Evolutionary conservation across 2,888 invertebrate species (phyloP), one percentile per base, ranked within the genome.

Genomic region (Lydus trimaculatus): DNA sequence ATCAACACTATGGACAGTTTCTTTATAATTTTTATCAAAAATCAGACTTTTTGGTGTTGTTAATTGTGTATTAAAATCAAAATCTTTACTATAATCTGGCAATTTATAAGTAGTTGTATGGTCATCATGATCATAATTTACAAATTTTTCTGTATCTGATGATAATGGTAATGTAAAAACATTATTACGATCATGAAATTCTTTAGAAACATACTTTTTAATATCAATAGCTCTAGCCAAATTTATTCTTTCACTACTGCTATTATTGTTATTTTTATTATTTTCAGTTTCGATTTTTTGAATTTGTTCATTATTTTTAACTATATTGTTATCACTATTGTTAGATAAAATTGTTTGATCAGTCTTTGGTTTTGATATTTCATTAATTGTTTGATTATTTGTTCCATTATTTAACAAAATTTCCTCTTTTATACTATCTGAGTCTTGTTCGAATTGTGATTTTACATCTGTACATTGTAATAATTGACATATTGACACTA

Each of bases 31-130:
- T 73, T 87, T 85, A 76, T 89, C 89, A 72, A 89, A 89, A 72
- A 85, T 85, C 65, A 86, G 85, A 63, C 87, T 86, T 79, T 85
- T 86, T 15, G 89, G 88, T n/a, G 89, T 89, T 11, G 89, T 89
- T 43, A 88, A 77, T 20, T 79, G 78, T 17, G 72, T 58, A 13
- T 74, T 65, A 3, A 69, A 75, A 33, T 72, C 60, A 1, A 73
- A 69, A 28, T 70, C 48, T 20, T 65, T 56, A n/a, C 17, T 9
- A 58, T 58, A 20, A 28, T 64, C 63, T 6, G 31, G 43, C n/a
- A 59, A 60, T 58, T 73, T 69, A 11, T 61, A 61, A 0, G 65
- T 67, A 8, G 67, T 66, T 17, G 73, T 61, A 20, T 70, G 69
- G 31, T 65, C 69, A 25, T 72, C 72, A 52, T 77, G 74, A 63